Evolutionary conservation across 1,140 invertebrate species (phyloP), one percentile per base, ranked within the genome.

Genomic region (Leptinotarsa undecemlineata): DNA sequence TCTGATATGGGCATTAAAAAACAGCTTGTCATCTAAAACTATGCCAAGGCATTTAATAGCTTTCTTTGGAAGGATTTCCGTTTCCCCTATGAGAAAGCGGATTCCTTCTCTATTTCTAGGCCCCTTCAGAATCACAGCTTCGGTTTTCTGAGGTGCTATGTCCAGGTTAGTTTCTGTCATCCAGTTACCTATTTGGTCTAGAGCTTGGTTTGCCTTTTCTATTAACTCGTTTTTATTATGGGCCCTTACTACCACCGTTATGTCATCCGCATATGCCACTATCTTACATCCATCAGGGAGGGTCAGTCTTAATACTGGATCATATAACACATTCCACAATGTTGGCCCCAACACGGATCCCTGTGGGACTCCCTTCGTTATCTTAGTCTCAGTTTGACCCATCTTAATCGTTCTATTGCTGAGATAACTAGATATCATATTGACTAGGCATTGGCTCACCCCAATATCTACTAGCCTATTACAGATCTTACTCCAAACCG

Each of bases 1-100:
- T 14, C 17, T 51, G 13, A 51, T 51, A 51, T 21, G 62, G 62
- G 62, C 62, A 14, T 15, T 63, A 63, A 62, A 72, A 2, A 19
- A 63, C 11, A 21, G 21, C 15, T 72, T 62, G 8, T 47, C 13
- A 48, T 51, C 19, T n/a, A 70, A 20, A 3, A 70, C 19, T 6
- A 70, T 48, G 26, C 68, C 19, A 8, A 70, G 48, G 20, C 48
- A 70, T 48, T 70, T 70, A 4, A 70, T 48, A 48, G n/a, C 3
- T 17, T 48, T 21, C 20, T 23, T 8, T 14, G 57, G 42, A 21
- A 11, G 57, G 14, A 71, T 57, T 61, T 71, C 17, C 11, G 21
- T 17, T 21, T 33, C 70, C 14, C 48, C 21, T 11, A 66, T 33
- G 4, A 66, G n/a, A n/a, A 73, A 47, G 19, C 33, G 17, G 8